A percentile compares a stretch with the other conserved stretches of the same genome.
phyloP scores from a whole-genome alignment of 2,113 vertebrate species.

The Perccottus glenii region DNA sequence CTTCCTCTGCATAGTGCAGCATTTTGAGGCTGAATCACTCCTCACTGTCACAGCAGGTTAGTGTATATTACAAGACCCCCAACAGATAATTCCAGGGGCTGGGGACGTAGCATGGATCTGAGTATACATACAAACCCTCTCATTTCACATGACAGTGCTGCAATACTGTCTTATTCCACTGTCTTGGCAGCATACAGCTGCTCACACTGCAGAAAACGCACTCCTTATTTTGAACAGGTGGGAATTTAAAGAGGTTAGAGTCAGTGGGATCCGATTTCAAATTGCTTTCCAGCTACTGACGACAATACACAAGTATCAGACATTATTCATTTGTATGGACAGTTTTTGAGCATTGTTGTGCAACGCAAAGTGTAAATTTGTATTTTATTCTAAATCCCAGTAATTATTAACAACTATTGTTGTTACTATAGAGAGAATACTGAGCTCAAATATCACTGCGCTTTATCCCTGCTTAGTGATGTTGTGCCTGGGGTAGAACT shows the following conservation, averaged over 20 bases:
- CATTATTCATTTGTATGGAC: too few relatives aligned
- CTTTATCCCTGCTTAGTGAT: too few relatives aligned
- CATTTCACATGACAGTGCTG: constrained; percentile 27
- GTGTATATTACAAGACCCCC: constrained; percentile 65
- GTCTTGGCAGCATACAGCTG: constrained; percentile 36
- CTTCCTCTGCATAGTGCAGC: constrained; percentile 45
- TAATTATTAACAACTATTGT: too few relatives aligned
- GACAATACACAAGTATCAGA: too few relatives aligned
- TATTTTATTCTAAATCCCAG: too few relatives aligned
- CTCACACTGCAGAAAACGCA: constrained; percentile 57
- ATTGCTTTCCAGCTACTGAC: neutral
- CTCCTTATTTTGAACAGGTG: too few relatives aligned
- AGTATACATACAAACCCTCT: constrained; percentile 31
- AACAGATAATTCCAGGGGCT: constrained; percentile 56
- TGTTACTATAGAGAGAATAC: too few relatives aligned
- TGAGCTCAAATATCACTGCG: too few relatives aligned
- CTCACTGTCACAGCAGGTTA: constrained; percentile 75
- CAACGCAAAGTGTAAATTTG: too few relatives aligned
- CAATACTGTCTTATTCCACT: constrained; percentile 31
- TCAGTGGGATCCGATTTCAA: constrained; percentile 21
- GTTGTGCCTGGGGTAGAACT: too few relatives aligned
- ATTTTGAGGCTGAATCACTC: constrained; percentile 67
- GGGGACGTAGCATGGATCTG: constrained; percentile 29
- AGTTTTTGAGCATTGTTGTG: too few relatives aligned
- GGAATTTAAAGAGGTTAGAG: constrained; percentile 47